Evolutionary conservation across 2,888 invertebrate genomes (phyloP).

Genomic region (Hirtodrosophila histrioides): DNA sequence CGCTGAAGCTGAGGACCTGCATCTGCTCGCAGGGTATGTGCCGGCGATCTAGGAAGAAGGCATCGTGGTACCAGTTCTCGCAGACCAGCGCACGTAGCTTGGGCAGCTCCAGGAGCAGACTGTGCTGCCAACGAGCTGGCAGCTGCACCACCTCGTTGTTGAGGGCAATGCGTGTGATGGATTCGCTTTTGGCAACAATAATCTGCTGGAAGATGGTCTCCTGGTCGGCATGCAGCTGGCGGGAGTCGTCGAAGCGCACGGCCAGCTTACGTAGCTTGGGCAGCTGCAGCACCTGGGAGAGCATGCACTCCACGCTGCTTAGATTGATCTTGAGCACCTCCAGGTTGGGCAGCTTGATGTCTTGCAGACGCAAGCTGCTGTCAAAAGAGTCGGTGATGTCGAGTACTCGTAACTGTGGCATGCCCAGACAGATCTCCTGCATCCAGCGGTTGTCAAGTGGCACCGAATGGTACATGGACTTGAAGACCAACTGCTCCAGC

Average conservation of each 20-base stretch:
- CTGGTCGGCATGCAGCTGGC: slow-evolving; percentile 61
- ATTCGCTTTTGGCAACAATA: slow-evolving; percentile 65
- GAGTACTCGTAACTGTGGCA: slow-evolving; percentile 52
- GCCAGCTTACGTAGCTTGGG: slow-evolving; percentile 60
- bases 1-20: slow-evolving; percentile 67
- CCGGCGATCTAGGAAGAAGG: slow-evolving; percentile 59
- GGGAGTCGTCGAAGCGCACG: slow-evolving; percentile 61
- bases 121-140: slow-evolving; percentile 57
- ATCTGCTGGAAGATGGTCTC: slow-evolving; percentile 73
- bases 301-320: slow-evolving; percentile 60
- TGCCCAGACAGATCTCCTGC: slow-evolving; percentile 64
- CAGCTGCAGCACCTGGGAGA: slow-evolving; percentile 57
- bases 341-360: slow-evolving; percentile 65
- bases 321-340: slow-evolving; percentile 70
- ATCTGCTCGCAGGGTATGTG: slow-evolving; percentile 66
- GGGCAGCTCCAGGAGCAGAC: slow-evolving; percentile 58
- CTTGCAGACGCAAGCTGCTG: slow-evolving; percentile 51
- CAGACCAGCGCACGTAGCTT: slow-evolving; percentile 54
- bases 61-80: slow-evolving; percentile 69
- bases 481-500: slow-evolving; percentile 64
- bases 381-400: slow-evolving; percentile 71
- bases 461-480: slow-evolving; percentile 66
- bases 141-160: slow-evolving; percentile 71
- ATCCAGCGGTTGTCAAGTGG: slow-evolving; percentile 62
- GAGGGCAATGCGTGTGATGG: slow-evolving; percentile 61